Base-by-base conservation (phyloP, 2,113 vertebrate species). In the Triplophysa tibetana region DNA sequence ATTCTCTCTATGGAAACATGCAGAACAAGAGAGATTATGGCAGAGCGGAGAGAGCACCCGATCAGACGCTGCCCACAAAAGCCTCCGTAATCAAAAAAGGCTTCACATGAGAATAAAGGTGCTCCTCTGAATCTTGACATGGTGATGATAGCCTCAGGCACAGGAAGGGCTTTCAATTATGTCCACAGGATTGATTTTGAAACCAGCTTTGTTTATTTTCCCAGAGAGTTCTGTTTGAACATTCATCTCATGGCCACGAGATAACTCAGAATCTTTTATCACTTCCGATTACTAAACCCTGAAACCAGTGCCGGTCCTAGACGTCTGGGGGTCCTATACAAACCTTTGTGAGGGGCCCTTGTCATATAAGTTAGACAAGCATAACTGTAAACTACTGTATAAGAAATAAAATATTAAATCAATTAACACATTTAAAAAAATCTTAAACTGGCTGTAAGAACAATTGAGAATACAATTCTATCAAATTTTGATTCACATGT, bases 11-110 rank as follows among this genome's bases (percentile, higher is more conserved):
- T 85, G 84, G 77, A 78, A 74, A 75, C 52, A 66, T 66, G 62
- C 43, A 77, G 26, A 67, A 81, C 74, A 79, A 17, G 80, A 23
- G 62, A 62, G 85, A 88, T 90, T 87, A 86, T 63, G 74, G 84
- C 76, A 75, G 79, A 82, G 81, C 26, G 8, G 61, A 72, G 38
- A 24, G 38, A 24, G 48, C 24, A 26, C 50, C 9, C 77, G 45
- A 61, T 83, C 38, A 77, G 73, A 67, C 38, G 48, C 6, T 19
- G 67, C 70, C 26, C 72, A 75, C 74, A 77, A 73, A 72, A 61
- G 66, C 43, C 33, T 29, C 74, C 17, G 61, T 70, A 70, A 77
- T 77, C 66, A 82, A 56, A 70, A 38, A 62, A 63, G 45, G 38
- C 38, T 69, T 58, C 38, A 64, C 21, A 29, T 52, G 29, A 52